A percentile compares a stretch with the other conserved stretches of the same genome.
Conservation (phyloP, 1,140 invertebrate genomes). For the Plectrocnemia conspersa region DNA sequence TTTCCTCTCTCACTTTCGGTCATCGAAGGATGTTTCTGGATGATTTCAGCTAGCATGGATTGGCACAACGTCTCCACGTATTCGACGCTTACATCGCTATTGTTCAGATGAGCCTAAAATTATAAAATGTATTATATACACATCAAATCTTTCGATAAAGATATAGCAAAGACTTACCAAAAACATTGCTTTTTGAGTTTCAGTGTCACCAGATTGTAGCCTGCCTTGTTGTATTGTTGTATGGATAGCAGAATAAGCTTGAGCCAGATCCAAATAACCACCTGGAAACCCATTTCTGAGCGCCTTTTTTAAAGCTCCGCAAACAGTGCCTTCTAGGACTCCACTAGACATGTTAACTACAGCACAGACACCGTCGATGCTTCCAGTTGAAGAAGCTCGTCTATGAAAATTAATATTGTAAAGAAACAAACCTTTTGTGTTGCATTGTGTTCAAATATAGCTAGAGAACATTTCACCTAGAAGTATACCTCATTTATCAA, state of each 20-base stretch:
- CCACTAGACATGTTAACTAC: conserved; percentile 92
- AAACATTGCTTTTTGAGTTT: conserved; percentile 67
- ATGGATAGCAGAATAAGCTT: conserved; percentile 75
- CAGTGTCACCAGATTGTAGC: conserved; percentile 73
- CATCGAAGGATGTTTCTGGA: conserved; percentile 57
- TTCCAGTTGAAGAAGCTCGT: conserved; percentile 82
- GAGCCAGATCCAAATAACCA: conserved; percentile 76
- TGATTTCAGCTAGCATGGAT: conserved; percentile 68
- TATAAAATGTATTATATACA: conserved; percentile 12
- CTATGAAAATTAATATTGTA: conserved; percentile 47
- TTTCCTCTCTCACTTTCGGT: conserved; percentile 63
- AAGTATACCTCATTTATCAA: too few relatives aligned
- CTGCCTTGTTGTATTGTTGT: conserved; percentile 78
- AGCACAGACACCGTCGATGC: conserved; percentile 92
- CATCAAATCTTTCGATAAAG: neutral
- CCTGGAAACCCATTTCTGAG: conserved; percentile 81
- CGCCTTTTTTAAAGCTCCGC: conserved; percentile 67
- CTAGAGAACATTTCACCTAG: too few relatives aligned
- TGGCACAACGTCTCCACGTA: conserved; percentile 78
- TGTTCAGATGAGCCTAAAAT: conserved; percentile 80
- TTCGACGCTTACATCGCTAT: conserved; percentile 87
- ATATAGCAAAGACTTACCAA: conserved; percentile 53
- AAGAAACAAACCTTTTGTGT: neutral
- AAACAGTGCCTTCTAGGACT: conserved; percentile 83
- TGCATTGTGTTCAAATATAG: neutral